Conservation (phyloP, 2,888 invertebrate species). For the Synanthedon myopaeformis region DNA sequence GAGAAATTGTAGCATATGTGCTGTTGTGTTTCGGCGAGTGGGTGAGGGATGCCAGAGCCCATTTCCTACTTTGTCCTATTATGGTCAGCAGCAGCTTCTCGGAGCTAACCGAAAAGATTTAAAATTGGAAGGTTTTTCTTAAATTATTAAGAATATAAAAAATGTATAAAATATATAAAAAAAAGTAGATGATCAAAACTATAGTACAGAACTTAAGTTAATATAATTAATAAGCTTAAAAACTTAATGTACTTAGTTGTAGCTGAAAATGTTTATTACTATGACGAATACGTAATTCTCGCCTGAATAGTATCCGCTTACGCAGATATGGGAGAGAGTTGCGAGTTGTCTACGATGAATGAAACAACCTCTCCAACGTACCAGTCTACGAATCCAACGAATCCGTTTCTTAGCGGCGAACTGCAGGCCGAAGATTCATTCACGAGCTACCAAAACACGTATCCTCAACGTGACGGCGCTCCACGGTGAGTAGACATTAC, state of each 20-base stretch:
- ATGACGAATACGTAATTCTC: too few species aligned
- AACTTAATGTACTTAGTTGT: too few species aligned
- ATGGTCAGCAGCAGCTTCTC: too few species aligned
- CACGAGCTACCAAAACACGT: slow-evolving; percentile 64
- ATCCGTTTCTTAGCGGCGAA: slow-evolving; percentile 56
- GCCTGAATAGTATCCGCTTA: background rate
- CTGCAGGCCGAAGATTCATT: slow-evolving; percentile 69
- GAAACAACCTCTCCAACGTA: slow-evolving; percentile 57
- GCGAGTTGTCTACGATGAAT: slow-evolving; percentile 72
- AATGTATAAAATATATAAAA: too few species aligned
- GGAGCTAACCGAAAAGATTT: too few species aligned
- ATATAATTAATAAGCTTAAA: too few species aligned
- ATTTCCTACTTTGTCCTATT: too few species aligned
- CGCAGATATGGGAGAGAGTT: slow-evolving; percentile 63
- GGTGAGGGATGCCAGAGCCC: background rate
- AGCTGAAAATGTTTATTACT: too few species aligned
- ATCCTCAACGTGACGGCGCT: slow-evolving; percentile 59
- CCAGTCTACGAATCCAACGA: slow-evolving; percentile 71
- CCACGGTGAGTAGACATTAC: slow-evolving; percentile 35
- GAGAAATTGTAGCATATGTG: background rate
- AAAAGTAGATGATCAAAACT: too few species aligned
- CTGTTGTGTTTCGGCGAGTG: background rate
- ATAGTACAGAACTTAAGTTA: too few species aligned
- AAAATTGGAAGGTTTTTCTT: too few species aligned
- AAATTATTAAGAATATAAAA: too few species aligned